These are phyloP conservation scores for Pentalonia nigronervosa DNA, from an alignment of 1,140 invertebrate species.

Conservation along the genomic window DNA sequence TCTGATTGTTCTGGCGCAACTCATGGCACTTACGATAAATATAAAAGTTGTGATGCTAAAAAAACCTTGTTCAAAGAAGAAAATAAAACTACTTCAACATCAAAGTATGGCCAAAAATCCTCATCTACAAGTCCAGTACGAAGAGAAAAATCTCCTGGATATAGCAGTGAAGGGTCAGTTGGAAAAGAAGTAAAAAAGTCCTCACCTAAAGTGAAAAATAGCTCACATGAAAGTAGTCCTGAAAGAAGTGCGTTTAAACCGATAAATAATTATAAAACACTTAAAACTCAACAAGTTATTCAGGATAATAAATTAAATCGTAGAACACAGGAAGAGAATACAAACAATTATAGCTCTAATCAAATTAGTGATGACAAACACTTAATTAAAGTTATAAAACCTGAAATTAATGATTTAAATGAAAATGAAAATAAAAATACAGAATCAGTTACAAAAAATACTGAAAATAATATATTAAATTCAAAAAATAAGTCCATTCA, in stretches of 20 bases:
- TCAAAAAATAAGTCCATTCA: conserved; percentile 41
- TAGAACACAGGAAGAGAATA: neutral
- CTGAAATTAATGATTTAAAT: neutral
- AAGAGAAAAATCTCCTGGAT: conserved; percentile 62
- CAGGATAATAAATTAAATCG: neutral
- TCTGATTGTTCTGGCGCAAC: conserved; percentile 48
- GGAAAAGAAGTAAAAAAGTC: conserved; percentile 61
- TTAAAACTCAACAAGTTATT: neutral
- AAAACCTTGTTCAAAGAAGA: conserved; percentile 43
- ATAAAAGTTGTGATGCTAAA: conserved; percentile 9
- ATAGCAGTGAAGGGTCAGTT: conserved; percentile 63
- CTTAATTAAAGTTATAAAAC: neutral
- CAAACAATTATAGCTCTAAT: neutral
- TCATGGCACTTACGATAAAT: conserved; percentile 42
- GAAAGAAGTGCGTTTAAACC: conserved; percentile 62
- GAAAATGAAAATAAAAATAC: neutral
- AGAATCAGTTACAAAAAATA: neutral
- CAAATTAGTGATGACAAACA: neutral
- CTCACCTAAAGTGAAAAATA: conserved; percentile 22
- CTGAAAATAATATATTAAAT: neutral
- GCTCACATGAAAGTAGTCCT: conserved; percentile 61
- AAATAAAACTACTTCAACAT: conserved; percentile 29
- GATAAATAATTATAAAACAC: conserved; percentile 60
- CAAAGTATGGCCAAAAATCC: conserved; percentile 48
- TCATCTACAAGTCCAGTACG: conserved; percentile 31